Evolutionary conservation across 1,140 invertebrate genomes (phyloP).

Genomic region (Anoplophora glabripennis): DNA sequence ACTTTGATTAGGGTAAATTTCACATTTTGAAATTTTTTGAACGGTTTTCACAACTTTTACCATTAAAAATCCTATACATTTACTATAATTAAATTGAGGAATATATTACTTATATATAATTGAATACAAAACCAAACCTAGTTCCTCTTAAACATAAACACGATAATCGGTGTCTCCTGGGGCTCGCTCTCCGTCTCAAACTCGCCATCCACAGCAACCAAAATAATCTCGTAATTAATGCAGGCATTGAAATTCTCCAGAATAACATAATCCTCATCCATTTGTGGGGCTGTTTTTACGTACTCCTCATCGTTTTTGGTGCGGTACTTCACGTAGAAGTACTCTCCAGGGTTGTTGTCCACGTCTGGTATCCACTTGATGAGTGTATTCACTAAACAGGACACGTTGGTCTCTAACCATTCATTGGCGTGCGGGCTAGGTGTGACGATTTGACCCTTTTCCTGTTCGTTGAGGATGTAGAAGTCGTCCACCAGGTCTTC

Average conservation of each 20-base stretch:
- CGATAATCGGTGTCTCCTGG: slow-evolving; percentile 30
- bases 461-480: slow-evolving; percentile 23
- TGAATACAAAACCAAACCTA: not conserved
- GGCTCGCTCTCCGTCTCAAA: slow-evolving; percentile 68
- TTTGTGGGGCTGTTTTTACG: slow-evolving; percentile 60
- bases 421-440: slow-evolving; percentile 8
- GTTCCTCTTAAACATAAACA: slow-evolving; percentile 20
- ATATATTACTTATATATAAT: not conserved
- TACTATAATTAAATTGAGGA: not conserved
- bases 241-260: slow-evolving; percentile 78
- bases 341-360: slow-evolving; percentile 72
- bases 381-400: slow-evolving; percentile 69
- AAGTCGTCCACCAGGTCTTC: slow-evolving; percentile 26
- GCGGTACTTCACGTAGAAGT: slow-evolving; percentile 87
- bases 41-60: no score
- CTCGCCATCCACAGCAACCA: slow-evolving; percentile 90
- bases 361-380: slow-evolving; percentile 79
- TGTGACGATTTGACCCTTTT: slow-evolving; percentile 12
- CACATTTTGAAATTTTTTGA: no score
- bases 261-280: slow-evolving; percentile 60
- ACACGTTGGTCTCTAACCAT: slow-evolving; percentile 3
- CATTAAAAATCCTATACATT: not conserved
- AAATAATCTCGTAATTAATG: slow-evolving; percentile 81
- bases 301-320: slow-evolving; percentile 66
- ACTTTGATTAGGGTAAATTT: no score